Base-by-base conservation (phyloP, 2,797 vertebrate species). In the Pampus argenteus region DNA sequence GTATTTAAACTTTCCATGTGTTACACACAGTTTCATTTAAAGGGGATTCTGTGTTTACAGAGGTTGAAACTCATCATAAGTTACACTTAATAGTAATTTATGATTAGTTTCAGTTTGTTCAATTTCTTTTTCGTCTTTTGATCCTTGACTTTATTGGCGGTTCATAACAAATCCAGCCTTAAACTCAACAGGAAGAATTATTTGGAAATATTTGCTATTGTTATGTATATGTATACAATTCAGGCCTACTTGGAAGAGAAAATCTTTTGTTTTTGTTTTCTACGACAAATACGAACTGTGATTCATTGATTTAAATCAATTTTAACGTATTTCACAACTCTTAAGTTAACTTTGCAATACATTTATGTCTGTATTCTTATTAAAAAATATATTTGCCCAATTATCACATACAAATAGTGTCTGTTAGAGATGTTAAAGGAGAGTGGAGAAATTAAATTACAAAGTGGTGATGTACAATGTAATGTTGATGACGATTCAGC, bases 1-100 rank as follows among this genome's bases (percentile, higher is more conserved):
- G 64, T 4, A 54, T 87, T 90, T 89, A 78, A 88, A 84, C 81
- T 77, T 80, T 69, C 81, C 82, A 82, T 81, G 87, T 78, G 89
- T 88, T 74, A 77, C 44, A 57, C 5, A 44, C 5, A 44, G 58
- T 11, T 38, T 47, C 15, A 13, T 40, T 45, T n/a, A 17, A 61
- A 26, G n/a, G n/a, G 44, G 22, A 23, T 20, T 9, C 38, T 2
- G 5, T 62, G 71, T 72, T 71, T 65, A 63, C 18, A 15, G 1
- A 18, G 11, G 10, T 4, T 42, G n/a, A n/a, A n/a, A n/a, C n/a
- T n/a, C n/a, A n/a, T n/a, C n/a, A n/a, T n/a, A n/a, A n/a, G n/a
- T n/a, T n/a, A n/a, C n/a, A n/a, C n/a, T 15, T 20, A 4, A n/a
- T 26, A 22, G 22, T 49, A 1, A 22, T 13, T 38, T 3, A 14